These are phyloP conservation scores for Pegoplata infirma DNA, from an alignment of 2,888 invertebrate genomes.

Conservation along the genomic window DNA sequence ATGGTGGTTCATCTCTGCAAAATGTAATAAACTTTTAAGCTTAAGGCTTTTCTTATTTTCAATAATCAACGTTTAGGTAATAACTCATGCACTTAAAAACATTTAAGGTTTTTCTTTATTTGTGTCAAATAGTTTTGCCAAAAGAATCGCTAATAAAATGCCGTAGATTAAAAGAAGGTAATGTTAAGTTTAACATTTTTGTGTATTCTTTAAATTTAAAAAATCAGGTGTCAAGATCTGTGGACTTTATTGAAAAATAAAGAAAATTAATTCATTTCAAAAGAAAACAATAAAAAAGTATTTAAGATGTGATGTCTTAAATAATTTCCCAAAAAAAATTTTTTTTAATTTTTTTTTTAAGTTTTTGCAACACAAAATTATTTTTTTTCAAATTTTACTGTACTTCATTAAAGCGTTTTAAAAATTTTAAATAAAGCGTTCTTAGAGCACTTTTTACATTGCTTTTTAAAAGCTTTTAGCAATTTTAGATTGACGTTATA, in stretches of 20 bases:
- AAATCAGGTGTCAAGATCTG: conserved; percentile 3
- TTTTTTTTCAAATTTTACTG: no score
- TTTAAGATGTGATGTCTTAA: no score
- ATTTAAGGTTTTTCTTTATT: conserved; percentile 13
- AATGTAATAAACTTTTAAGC: conserved; percentile 5
- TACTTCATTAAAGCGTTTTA: no score
- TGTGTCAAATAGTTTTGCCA: conserved; percentile 6
- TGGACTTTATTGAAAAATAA: background rate
- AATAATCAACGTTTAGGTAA: conserved; percentile 21
- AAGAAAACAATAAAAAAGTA: no score
- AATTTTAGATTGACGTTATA: no score
- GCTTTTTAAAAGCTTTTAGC: no score
- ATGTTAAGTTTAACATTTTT: background rate
- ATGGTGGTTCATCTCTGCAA: background rate
- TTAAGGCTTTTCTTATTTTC: conserved; percentile 9
- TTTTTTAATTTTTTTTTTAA: no score
- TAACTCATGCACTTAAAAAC: conserved; percentile 18
- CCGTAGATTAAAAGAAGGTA: background rate
- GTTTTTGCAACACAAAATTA: no score
- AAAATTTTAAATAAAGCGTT: no score
- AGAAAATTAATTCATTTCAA: no score
- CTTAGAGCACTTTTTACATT: no score
- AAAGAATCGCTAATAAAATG: conserved; percentile 4
- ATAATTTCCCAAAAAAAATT: no score
- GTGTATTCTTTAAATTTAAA: conserved; percentile 1